phyloP scores from a whole-genome alignment of 2,113 vertebrate species.

The Pterocles orientalis region DNA sequence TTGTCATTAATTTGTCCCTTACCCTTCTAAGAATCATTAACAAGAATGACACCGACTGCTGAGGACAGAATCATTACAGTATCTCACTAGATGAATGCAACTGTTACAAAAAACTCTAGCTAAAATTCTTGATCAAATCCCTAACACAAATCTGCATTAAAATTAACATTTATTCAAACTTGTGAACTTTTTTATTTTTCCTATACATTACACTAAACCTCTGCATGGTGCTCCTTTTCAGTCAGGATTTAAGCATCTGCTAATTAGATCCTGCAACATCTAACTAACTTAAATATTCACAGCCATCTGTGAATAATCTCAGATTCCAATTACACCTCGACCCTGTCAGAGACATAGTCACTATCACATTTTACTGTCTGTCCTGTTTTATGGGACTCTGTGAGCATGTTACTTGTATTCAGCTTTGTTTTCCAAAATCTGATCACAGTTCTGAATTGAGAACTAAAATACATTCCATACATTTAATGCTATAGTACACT shows the following conservation, averaged over 20 bases:
- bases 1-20: neutral
- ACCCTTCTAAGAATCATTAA: neutral
- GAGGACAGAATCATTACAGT: neutral
- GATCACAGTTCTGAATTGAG: neutral
- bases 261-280: neutral
- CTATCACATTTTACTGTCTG: neutral
- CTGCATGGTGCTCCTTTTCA: neutral
- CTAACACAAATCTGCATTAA: neutral
- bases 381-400: neutral
- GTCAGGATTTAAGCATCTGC: neutral
- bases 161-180: neutral
- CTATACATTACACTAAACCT: neutral
- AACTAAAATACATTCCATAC: neutral
- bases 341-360: neutral
- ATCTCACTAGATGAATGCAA: neutral
- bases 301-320: neutral
- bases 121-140: neutral
- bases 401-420: neutral
- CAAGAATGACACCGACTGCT: neutral
- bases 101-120: neutral
- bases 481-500: neutral
- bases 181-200: neutral
- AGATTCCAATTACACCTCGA: neutral
- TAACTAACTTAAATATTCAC: too few relatives aligned
- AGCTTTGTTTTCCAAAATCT: neutral